Evolutionary conservation across 2,797 vertebrate species (phyloP), one percentile per base, ranked within the genome.

Genomic region (Hypotaenidia okinawae): DNA sequence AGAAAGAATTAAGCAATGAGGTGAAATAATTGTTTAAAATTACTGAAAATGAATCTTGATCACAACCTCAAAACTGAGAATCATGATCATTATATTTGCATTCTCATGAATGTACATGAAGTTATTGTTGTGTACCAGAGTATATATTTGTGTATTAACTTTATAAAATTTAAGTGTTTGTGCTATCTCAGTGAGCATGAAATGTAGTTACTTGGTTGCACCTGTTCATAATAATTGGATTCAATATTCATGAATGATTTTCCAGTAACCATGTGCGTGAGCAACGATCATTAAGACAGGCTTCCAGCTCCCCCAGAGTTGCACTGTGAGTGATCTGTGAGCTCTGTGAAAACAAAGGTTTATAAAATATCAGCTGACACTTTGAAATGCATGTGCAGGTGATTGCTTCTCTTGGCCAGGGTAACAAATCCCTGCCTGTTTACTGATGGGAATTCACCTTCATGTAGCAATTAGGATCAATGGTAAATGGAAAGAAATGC

Each of bases 1-100:
- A 84, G 41, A 63, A 89, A 92, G 37, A 96, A 91, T 84, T 49
- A 93, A 92, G 52, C 66, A 80, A 70, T 74, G 74, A 95, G 33
- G 73, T 88, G 75, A 96, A 97, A 97, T 95, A 87, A 96, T 95
- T 97, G 80, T 88, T 90, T 75, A 52, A 95, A 94, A 96, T 95
- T 88, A 70, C 77, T 89, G 84, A 91, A 96, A 97, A 95, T 75
- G 25, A 96, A 67, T 72, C 63, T 90, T 90, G 95, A 97, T 97
- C 89, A 87, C 59, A 87, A 80, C 67, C 77, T 84, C 78, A 72
- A 77, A 93, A 45, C 72, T n/a, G 61, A 91, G 88, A 78, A 62
- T 51, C 59, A 49, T 35, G 23, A 80, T 84, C 89, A 41, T 72
- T 87, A 1, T 37, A 90, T 97, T 94, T 97, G 74, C 94, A 94